A percentile compares a stretch with the other conserved stretches of the same genome.
phyloP scores from a whole-genome alignment of 2,113 vertebrate genomes.

The Myotis davidii region DNA sequence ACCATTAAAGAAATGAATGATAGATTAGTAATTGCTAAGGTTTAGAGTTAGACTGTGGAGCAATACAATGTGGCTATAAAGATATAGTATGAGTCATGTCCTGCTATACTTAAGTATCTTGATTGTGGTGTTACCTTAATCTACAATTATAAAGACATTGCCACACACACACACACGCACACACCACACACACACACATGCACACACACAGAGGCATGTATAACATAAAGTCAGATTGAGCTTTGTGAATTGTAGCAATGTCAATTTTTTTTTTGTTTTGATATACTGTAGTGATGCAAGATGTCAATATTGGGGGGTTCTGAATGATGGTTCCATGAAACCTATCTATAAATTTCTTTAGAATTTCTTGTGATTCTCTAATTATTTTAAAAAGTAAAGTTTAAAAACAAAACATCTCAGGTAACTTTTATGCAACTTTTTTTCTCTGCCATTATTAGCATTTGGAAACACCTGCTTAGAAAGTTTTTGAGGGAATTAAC shows the following conservation, averaged over 20 bases:
- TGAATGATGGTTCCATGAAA: rapidly evolving
- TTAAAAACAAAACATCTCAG: not conserved
- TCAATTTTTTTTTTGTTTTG: not conserved
- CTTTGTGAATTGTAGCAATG: not conserved
- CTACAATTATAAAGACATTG: not conserved
- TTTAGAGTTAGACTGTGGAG: not conserved
- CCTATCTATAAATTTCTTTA: not conserved
- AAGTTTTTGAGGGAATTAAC: not conserved
- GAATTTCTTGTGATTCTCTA: not conserved
- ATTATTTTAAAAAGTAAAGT: not conserved
- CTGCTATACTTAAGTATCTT: not conserved
- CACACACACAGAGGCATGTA: not conserved
- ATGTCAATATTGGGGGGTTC: not conserved
- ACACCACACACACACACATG: not conserved
- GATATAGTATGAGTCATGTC: not conserved
- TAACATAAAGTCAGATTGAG: not conserved
- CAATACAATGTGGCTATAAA: not conserved
- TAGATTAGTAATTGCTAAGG: not conserved
- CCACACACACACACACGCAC: not conserved
- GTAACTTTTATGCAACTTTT: not conserved
- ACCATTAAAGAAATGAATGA: not conserved
- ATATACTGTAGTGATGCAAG: not conserved
- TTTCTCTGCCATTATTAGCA: not conserved
- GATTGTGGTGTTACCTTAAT: not conserved
- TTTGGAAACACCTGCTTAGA: not conserved